These are phyloP conservation scores for Anhinga anhinga DNA, from an alignment of 2,113 vertebrate genomes.

Conservation along the genomic window DNA sequence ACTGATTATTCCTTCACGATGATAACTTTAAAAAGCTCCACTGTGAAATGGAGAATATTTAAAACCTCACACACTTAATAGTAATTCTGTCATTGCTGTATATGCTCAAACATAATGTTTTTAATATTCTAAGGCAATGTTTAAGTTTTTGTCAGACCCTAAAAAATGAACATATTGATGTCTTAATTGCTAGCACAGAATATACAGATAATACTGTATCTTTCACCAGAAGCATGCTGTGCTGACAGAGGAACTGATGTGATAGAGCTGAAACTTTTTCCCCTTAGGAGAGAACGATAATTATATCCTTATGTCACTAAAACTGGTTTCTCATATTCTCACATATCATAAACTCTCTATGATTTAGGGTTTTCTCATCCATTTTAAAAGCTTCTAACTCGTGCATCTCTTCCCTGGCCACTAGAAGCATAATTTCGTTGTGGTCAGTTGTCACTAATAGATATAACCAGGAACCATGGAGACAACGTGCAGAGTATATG, in stretches of 20 bases:
- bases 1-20: background rate
- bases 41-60: background rate
- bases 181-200: conserved; percentile 1
- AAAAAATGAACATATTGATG: background rate
- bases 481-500: background rate
- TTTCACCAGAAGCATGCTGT: background rate
- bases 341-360: background rate
- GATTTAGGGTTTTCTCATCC: background rate
- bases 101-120: background rate
- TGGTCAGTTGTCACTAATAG: background rate
- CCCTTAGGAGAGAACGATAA: background rate
- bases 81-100: background rate
- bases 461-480: background rate
- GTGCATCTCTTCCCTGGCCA: background rate
- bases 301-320: background rate
- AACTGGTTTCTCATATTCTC: background rate
- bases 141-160: background rate
- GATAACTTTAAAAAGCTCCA: background rate
- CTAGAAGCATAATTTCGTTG: background rate
- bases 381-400: background rate
- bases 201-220: background rate
- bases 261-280: background rate
- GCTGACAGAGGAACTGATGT: background rate
- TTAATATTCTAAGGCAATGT: conserved; percentile 3
- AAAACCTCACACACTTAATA: background rate